Conservation (phyloP, 2,888 invertebrate species). For the Eumacrocentrus americanus region DNA sequence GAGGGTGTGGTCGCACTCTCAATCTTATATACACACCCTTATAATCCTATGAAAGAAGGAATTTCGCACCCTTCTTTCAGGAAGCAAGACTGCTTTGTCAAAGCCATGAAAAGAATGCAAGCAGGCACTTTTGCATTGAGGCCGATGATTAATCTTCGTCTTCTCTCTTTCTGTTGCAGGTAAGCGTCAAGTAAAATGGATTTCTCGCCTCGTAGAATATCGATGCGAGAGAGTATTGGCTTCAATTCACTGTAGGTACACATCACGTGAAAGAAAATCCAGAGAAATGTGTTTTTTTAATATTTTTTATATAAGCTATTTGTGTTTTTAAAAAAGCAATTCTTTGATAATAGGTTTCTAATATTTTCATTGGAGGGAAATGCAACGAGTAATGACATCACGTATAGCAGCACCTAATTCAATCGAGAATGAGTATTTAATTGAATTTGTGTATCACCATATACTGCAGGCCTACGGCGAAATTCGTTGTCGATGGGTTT, state of each 20-base stretch:
- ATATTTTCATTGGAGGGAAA: too few species aligned
- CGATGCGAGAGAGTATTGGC: neutral
- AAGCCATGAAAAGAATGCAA: conserved; percentile 6
- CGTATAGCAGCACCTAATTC: too few species aligned
- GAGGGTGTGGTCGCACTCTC: too few species aligned
- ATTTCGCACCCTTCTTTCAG: conserved; percentile 5
- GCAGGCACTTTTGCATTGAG: conserved; percentile 4
- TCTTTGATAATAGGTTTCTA: too few species aligned
- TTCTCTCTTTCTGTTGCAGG: conserved; percentile 36
- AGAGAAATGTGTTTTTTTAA: neutral
- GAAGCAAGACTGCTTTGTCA: neutral
- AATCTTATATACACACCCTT: neutral
- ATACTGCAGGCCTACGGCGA: too few species aligned
- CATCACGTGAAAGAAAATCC: neutral
- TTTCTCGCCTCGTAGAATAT: neutral
- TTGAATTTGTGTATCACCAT: too few species aligned
- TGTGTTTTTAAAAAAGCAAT: too few species aligned
- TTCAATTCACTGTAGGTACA: neutral
- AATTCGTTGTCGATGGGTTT: too few species aligned
- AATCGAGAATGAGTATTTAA: too few species aligned
- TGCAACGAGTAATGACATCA: too few species aligned
- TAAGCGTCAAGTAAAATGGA: conserved; percentile 32
- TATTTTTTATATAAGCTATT: too few species aligned
- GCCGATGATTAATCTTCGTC: conserved; percentile 34
- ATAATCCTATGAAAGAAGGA: neutral